These are phyloP conservation scores for Sesamia nonagrioides DNA, from an alignment of 1,140 invertebrate genomes.

Conservation along the genomic window DNA sequence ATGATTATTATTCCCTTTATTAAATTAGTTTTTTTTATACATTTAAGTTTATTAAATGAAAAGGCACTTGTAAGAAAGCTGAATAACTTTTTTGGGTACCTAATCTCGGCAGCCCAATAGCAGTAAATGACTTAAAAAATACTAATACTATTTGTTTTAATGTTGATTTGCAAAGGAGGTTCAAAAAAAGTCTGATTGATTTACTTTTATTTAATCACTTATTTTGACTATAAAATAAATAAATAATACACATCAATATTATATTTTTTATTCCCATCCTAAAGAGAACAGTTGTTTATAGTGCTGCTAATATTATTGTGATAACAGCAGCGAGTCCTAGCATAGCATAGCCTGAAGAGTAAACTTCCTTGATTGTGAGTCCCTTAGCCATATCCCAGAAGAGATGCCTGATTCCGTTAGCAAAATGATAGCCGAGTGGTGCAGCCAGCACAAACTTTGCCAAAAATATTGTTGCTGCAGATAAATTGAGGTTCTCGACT, in stretches of 20 bases:
- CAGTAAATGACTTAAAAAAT: not conserved
- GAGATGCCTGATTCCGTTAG: conserved; percentile 92
- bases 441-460: conserved; percentile 89
- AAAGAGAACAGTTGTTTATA: conserved; percentile 68
- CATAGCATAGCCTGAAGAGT: conserved; percentile 90
- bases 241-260: conserved; percentile 70
- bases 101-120: not conserved
- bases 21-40: conserved; percentile 10
- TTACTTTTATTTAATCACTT: conserved; percentile 58
- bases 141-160: not conserved
- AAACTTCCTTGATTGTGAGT: conserved; percentile 91
- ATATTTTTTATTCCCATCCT: conserved; percentile 54
- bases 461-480: conserved; percentile 84
- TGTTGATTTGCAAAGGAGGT: not conserved
- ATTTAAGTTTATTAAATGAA: not conserved
- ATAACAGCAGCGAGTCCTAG: conserved; percentile 81
- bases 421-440: conserved; percentile 90
- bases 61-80: not conserved
- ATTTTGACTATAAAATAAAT: conserved; percentile 61
- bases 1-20: conserved; percentile 23
- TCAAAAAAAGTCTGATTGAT: conserved; percentile 51
- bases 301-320: conserved; percentile 75
- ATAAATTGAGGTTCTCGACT: conserved; percentile 88
- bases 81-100: not conserved
- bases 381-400: conserved; percentile 91